Conservation (phyloP, 2,888 invertebrate genomes). For the Diaperis boleti region DNA sequence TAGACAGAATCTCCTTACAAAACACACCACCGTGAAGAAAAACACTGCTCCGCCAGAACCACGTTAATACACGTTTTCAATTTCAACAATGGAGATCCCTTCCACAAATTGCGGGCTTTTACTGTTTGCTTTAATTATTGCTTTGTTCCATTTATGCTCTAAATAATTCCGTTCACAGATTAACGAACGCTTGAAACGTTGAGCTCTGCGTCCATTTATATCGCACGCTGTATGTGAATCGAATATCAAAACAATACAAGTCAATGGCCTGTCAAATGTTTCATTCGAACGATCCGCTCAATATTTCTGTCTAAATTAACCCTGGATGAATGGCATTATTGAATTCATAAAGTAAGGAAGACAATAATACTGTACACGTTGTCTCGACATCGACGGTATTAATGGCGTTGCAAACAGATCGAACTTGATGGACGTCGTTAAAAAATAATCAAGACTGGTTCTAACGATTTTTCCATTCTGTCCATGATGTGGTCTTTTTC, state of each 20-base stretch:
- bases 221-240: constrained; percentile 4
- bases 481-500: too few relatives aligned
- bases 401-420: background rate
- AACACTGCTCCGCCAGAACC: too few relatives aligned
- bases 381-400: background rate
- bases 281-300: background rate
- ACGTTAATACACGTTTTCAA: too few relatives aligned
- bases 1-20: too few relatives aligned
- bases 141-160: background rate
- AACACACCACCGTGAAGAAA: too few relatives aligned
- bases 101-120: background rate
- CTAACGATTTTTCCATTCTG: background rate
- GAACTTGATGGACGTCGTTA: background rate
- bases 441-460: background rate
- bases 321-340: constrained; percentile 2
- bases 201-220: constrained; percentile 5
- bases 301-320: constrained; percentile 12
- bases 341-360: background rate
- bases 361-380: background rate
- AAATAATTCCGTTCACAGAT: background rate
- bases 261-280: constrained; percentile 20
- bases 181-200: background rate
- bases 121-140: background rate
- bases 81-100: too few relatives aligned
- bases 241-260: constrained; percentile 13